Evolutionary conservation across 2,113 vertebrate species (phyloP).

Genomic region (Bufo gargarizans): DNA sequence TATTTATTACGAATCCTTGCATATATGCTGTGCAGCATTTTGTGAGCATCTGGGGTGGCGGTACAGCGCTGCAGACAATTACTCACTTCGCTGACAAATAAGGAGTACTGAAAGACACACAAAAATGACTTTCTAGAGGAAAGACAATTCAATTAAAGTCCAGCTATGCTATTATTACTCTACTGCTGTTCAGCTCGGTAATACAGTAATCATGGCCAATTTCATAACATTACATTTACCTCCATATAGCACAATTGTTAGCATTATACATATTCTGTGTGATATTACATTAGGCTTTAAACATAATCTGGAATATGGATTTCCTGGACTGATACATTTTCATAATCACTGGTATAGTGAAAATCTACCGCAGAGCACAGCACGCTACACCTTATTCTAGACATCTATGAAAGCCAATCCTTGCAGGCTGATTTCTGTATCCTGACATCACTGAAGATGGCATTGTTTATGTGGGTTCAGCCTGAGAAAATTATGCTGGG

Average conservation of each 20-base stretch:
- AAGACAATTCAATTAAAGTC: neutral
- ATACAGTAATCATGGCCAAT: neutral
- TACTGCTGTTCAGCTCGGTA: neutral
- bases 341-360: neutral
- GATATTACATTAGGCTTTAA: neutral
- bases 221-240: neutral
- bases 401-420: neutral
- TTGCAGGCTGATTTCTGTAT: neutral
- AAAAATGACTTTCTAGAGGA: conserved; percentile 5
- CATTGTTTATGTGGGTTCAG: neutral
- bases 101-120: conserved; percentile 5
- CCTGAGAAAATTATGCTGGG: too few relatives aligned
- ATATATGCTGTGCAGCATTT: conserved; percentile 18
- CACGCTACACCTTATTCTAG: neutral
- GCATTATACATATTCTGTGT: neutral
- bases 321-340: neutral
- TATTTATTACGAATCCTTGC: conserved; percentile 14
- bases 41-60: neutral
- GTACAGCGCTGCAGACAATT: conserved; percentile 14
- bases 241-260: neutral
- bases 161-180: neutral
- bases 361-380: neutral
- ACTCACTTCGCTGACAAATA: conserved; percentile 5
- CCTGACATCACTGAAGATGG: neutral
- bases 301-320: neutral